Conservation (phyloP, 2,113 vertebrate genomes). For the Aspidoscelis tigris region DNA sequence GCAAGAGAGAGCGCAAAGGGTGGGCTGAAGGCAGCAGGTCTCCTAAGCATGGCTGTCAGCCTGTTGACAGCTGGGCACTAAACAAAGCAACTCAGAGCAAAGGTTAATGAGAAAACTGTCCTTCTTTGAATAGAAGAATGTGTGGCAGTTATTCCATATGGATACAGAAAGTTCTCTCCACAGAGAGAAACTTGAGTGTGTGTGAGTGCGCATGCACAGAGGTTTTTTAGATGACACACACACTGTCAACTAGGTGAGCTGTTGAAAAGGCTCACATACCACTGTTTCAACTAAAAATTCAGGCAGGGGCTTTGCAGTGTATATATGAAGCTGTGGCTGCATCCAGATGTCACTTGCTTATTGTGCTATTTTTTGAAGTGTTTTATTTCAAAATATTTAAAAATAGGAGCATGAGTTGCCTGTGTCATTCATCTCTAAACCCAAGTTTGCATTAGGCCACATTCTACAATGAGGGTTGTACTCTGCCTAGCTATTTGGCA, state of each 20-base stretch:
- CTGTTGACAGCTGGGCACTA: constrained; percentile 54
- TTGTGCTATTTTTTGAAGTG: too few species aligned
- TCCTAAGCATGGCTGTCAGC: neutral
- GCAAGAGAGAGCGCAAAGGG: neutral
- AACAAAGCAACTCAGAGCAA: constrained; percentile 6
- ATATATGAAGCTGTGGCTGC: too few species aligned
- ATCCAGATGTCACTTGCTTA: too few species aligned
- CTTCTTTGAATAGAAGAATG: constrained; percentile 15
- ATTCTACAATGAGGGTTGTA: neutral
- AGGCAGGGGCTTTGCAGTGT: neutral
- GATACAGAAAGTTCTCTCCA: neutral
- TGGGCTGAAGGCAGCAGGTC: constrained; percentile 2
- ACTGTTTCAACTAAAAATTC: neutral
- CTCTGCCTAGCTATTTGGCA: neutral
- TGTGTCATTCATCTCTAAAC: neutral
- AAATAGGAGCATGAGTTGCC: too few species aligned
- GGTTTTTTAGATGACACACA: neutral
- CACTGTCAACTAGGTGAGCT: too few species aligned
- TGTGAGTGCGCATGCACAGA: too few species aligned
- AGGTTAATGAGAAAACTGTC: constrained; percentile 55
- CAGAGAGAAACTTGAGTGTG: neutral
- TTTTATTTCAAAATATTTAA: too few species aligned
- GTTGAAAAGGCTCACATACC: neutral
- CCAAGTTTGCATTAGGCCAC: too few species aligned
- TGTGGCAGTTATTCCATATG: constrained; percentile 53